Evolutionary conservation across 1,140 invertebrate genomes (phyloP).

Genomic region (Stenopsyche tienmushanensis): DNA sequence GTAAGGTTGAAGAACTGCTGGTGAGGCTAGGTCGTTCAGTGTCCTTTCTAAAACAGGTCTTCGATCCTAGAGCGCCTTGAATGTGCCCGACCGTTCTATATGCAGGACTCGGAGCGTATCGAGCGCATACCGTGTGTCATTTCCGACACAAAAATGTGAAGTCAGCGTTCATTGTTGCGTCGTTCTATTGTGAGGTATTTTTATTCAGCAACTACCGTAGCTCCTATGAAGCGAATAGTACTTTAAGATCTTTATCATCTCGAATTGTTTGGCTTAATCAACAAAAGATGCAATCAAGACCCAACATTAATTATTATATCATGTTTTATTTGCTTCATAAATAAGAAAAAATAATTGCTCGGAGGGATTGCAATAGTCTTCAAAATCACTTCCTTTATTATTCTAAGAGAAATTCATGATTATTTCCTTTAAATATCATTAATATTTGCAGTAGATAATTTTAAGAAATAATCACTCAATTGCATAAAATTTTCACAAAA

Average conservation of each 20-base stretch:
- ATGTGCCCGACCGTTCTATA: neutral
- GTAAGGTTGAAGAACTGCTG: constrained; percentile 20
- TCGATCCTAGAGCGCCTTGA: constrained; percentile 18
- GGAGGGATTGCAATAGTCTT: too few species aligned
- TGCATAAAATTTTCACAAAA: too few species aligned
- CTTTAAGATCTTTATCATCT: too few species aligned
- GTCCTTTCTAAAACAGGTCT: constrained; percentile 40
- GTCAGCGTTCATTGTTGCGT: constrained; percentile 2
- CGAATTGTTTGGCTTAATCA: neutral
- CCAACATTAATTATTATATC: neutral
- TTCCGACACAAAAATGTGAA: neutral
- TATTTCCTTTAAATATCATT: too few species aligned
- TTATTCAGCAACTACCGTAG: neutral
- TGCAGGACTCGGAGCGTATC: neutral
- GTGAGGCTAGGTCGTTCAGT: constrained; percentile 39
- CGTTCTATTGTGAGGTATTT: constrained; percentile 1
- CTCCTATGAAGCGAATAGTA: neutral
- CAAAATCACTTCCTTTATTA: too few species aligned
- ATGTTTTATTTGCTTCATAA: neutral
- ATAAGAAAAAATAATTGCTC: too few species aligned
- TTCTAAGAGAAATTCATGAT: too few species aligned
- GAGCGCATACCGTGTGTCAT: neutral
- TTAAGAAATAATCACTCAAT: too few species aligned
- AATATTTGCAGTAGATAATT: too few species aligned
- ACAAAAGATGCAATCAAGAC: neutral